Base-by-base conservation (phyloP, 2,797 vertebrate genomes). In the Pseudomugil tenellus region DNA sequence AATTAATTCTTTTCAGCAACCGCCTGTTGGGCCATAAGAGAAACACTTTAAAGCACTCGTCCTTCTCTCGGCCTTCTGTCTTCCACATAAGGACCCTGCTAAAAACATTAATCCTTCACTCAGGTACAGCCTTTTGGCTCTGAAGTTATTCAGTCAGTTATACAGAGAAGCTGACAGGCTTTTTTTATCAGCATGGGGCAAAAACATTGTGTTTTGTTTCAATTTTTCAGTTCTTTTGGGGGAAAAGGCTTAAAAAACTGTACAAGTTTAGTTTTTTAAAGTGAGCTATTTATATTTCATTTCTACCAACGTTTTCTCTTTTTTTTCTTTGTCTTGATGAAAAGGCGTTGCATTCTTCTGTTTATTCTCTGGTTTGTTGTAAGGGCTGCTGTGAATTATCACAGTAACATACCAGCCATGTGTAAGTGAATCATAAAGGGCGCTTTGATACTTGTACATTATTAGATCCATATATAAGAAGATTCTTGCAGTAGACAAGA, bases 71-170 rank as follows among this genome's bases (percentile, higher is more conserved):
- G 25, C 49, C 25, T 28, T 17, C 25, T 28, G 3, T 34, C 57
- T 67, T 37, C 29, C 6, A 23, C 0, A 57, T 1, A 19, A 60
- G 43, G 29, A 63, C 64, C 53, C 16, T 41, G 49, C 39, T 34
- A 62, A 74, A 58, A 39, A 58, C 76, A 63, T 69, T 65, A 61
- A 71, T 72, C 28, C 67, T n/a, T 60, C 56, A n/a, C 52, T 67
- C 71, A 41, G 12, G 66, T 34, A 63, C 69, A 65, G 58, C 28
- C 62, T 58, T 76, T 58, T 46, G 68, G 16, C 63, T 63, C 43
- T 53, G 75, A 76, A 77, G 76, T 70, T 51, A 80, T 74, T 80
- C 56, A 72, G 68, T 58, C 60, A 62, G 58, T 21, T 58, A 1
- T 17, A 28, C 41, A 54, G 64, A 62, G 70, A 34, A 74, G 31